Evolutionary conservation across 1,140 invertebrate species (phyloP).

Genomic region (Calephelis nemesis): DNA sequence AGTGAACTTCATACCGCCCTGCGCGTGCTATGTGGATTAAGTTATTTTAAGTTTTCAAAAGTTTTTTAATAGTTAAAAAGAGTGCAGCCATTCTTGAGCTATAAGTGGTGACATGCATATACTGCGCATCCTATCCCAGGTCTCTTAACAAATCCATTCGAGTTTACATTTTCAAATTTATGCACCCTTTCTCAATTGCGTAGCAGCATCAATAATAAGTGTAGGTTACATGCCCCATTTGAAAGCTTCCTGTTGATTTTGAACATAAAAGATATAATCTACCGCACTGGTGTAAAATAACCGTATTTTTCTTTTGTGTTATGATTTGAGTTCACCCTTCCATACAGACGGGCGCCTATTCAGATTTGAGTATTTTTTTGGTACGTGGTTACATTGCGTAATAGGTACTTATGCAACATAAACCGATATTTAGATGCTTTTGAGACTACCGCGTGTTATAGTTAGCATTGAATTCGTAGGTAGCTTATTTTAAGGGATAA

Average conservation of each 20-base stretch:
- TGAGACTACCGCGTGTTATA: conserved; percentile 20
- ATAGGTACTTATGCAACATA: conserved; percentile 41
- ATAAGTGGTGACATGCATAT: conserved; percentile 26
- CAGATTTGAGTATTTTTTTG: conserved; percentile 46
- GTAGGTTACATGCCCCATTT: conserved; percentile 78
- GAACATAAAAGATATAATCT: conserved; percentile 76
- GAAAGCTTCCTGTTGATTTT: conserved; percentile 76
- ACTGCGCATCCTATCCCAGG: conserved; percentile 26
- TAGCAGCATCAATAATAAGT: conserved; percentile 71
- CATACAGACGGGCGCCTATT: conserved; percentile 45
- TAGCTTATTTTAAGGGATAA: background rate
- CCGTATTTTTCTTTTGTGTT: conserved; percentile 75
- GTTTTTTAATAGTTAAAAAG: too few species aligned
- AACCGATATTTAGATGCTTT: conserved; percentile 38
- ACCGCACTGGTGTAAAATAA: conserved; percentile 76
- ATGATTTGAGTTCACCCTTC: conserved; percentile 61
- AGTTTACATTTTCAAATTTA: conserved; percentile 71
- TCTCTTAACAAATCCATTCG: conserved; percentile 62
- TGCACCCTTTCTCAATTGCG: conserved; percentile 59
- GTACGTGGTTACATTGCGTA: conserved; percentile 46
- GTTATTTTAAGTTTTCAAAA: too few species aligned
- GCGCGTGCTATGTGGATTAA: too few species aligned
- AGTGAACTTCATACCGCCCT: too few species aligned
- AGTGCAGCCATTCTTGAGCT: too few species aligned
- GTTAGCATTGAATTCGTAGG: conserved; percentile 7